A percentile compares a stretch with the other conserved stretches of the same genome.
Conservation (phyloP, 2,888 invertebrate genomes). For the Napeogenes sylphis region DNA sequence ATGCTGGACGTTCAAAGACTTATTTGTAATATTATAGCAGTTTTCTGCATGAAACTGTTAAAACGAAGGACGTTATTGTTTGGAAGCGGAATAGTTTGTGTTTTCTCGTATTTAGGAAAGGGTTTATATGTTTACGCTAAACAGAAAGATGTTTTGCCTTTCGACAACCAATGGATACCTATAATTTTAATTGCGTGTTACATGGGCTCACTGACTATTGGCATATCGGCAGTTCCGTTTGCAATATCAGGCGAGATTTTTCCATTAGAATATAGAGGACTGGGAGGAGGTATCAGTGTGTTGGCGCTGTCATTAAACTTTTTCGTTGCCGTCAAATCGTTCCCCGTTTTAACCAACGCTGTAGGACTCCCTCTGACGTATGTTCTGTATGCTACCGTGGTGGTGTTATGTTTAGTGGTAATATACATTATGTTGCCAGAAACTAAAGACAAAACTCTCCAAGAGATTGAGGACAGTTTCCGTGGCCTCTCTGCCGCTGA, state of each 20-base stretch:
- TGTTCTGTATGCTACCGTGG: conserved; percentile 76
- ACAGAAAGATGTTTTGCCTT: conserved; percentile 47
- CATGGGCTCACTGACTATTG: conserved; percentile 77
- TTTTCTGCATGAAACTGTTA: conserved; percentile 77
- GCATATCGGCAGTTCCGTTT: conserved; percentile 83
- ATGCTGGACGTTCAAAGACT: conserved; percentile 80
- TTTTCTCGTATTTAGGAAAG: conserved; percentile 76
- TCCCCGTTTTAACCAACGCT: conserved; percentile 73
- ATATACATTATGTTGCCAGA: conserved; percentile 81
- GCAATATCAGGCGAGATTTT: conserved; percentile 85
- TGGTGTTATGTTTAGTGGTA: conserved; percentile 70
- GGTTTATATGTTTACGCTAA: conserved; percentile 64
- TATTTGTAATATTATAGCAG: conserved; percentile 78
- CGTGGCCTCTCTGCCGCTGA: conserved; percentile 49
- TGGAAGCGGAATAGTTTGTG: conserved; percentile 77
- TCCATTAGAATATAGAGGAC: conserved; percentile 78
- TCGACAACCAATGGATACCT: conserved; percentile 67
- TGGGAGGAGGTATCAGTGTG: conserved; percentile 81
- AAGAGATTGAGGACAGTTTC: conserved; percentile 81
- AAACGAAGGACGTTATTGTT: conserved; percentile 79
- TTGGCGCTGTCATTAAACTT: conserved; percentile 80
- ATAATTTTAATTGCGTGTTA: conserved; percentile 73
- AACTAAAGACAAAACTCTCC: conserved; percentile 81
- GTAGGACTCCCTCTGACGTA: conserved; percentile 79
- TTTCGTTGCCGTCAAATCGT: conserved; percentile 81